Evolutionary conservation across 2,888 invertebrate species (phyloP), one percentile per base, ranked within the genome.

Genomic region (Thymelicus acteon): DNA sequence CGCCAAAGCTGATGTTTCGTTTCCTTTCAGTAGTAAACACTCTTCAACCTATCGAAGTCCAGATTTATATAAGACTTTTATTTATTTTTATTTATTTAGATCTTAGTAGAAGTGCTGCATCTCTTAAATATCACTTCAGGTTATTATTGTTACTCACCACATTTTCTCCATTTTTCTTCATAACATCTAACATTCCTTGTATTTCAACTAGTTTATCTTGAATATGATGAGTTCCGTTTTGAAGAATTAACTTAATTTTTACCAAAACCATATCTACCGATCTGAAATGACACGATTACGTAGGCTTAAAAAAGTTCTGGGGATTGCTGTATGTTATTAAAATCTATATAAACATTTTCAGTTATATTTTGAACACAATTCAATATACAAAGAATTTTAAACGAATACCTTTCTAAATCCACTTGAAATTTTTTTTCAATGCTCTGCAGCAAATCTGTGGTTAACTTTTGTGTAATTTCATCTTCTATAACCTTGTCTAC

Each of bases 381-480:
- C 3, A 31, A 31, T 31, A 31, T 31, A 31, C 31, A 31, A 31
- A 31, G 31, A 31, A 31, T 31, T 31, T 7, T 7, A 37, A 58
- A 58, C 2, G 15, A 6, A 24, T 79, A 92, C 92, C 86, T 91
- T 75, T 92, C 87, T 2, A 93, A 79, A 70, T 93, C 93, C 1
- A 90, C 88, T 60, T 91, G 91, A 74, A 93, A 93, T 73, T 93
- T 93, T 75, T 84, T 89, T 75, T 93, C 92, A 37, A 93, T 86
- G 74, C 93, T 92, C 75, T 92, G 92, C 37, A 93, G 75, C 52
- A 93, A 77, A 49, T 93, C 93, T 7, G 83, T 85, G 3, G 87
- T 82, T 7, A 93, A 78, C 62, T 88, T 93, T 15, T 83, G 79
- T 0, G 93, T 92, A 65, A 93, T 89, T 74, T 92, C 92, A 71